phyloP scores from a whole-genome alignment of 2,797 vertebrate species.

The Rachycentron canadum region DNA sequence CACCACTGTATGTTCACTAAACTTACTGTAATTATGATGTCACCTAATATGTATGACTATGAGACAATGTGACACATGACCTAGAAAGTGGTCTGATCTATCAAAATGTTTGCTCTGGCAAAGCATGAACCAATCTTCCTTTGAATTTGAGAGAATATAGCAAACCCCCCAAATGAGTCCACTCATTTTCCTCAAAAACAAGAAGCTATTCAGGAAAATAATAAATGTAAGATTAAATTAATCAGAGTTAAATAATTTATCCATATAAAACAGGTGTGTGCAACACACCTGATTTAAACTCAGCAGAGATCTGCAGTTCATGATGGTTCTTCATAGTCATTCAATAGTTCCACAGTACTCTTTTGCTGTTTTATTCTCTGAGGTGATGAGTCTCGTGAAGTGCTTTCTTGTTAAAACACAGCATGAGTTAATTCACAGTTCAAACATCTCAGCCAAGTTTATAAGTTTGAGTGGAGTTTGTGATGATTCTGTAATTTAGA shows the following conservation, averaged over 20 bases:
- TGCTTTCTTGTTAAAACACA: conserved; percentile 28
- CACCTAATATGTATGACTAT: too few species aligned
- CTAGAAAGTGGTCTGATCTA: conserved; percentile 11
- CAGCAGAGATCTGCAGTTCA: background rate
- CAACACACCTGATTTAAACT: background rate
- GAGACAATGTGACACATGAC: background rate
- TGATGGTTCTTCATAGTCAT: background rate
- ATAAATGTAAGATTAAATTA: background rate
- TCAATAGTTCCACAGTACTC: background rate
- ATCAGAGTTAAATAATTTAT: background rate
- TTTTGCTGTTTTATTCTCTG: conserved; percentile 28
- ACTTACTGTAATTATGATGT: background rate
- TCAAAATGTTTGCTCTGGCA: background rate
- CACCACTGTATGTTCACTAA: background rate
- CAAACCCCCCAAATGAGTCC: background rate
- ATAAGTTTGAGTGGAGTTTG: background rate
- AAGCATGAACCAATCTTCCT: background rate
- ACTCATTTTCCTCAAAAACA: background rate
- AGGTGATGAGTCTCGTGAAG: too few species aligned
- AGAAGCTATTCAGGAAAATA: background rate
- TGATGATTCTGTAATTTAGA: conserved; percentile 3
- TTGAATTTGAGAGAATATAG: background rate
- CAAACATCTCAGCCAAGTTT: conserved; percentile 25
- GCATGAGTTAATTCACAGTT: conserved; percentile 51
- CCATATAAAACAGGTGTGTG: background rate